Evolutionary conservation across 92 coral and sea anemone genomes (phyloP), one percentile per base, ranked within the genome.

Genomic region (Phenganax subtilis): DNA sequence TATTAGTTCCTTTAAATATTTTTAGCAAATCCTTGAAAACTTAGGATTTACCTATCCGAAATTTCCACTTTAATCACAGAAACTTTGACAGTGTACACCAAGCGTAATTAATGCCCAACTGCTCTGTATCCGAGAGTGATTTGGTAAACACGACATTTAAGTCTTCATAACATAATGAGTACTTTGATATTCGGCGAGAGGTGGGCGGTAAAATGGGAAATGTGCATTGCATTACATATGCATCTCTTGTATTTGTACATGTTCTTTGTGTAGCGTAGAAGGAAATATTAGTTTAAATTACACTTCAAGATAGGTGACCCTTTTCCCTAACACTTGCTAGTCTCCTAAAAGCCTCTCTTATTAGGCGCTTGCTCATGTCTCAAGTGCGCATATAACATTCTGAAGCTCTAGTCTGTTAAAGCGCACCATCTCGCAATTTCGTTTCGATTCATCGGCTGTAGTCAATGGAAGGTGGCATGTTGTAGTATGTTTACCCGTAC

Each of bases 351-450:
- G 7, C 7, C 16, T 14, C 12, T 44, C 10, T 72, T 12, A 10
- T 29, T 6, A 10, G 30, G 16, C 55, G 8, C 17, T 88, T 89
- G 47, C 47, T 37, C 47, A 94, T 86, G 97, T 89, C 63, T 94
- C 98, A 61, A 94, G 74, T 30, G 97, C 96, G 77, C 98, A 92
- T 47, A 94, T 91, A 79, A 92, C 92, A 77, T 92, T 94, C 75
- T 90, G 97, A 81, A 94, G 90, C 8, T 94, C 98, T 12, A 94
- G 72, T 73, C 92, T 97, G 25, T 92, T 86, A 81, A 94, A 90
- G 67, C 74, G 27, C 10, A 79, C 52, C 17, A 27, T 53, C 12
- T 79, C 83, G 27, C 83, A 79, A 12, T 79, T 79, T 64, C 83
- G 25, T 27, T 79, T 79, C 25, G 47, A 28, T 2, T 64, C 62